Percentiles rank a stretch among this genome's conserved stretches.
phyloP scores from a whole-genome alignment of 2,113 vertebrate genomes.

The Engraulis encrasicolus region DNA sequence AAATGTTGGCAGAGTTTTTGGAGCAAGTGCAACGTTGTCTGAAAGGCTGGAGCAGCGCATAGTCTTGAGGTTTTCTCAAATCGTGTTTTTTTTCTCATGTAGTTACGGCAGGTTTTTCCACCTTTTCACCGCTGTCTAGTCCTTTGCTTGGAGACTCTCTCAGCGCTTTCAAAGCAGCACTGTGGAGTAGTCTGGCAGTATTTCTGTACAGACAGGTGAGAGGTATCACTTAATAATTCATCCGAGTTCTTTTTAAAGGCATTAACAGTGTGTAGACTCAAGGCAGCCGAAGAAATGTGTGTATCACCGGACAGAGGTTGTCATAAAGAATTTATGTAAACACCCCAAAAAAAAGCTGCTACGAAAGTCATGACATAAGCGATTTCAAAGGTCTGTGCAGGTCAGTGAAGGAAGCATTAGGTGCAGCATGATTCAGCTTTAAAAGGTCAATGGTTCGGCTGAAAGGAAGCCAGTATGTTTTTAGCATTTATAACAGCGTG shows the following conservation, averaged over 20 bases:
- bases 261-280: slow-evolving; percentile 27
- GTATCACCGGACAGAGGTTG: slow-evolving; percentile 31
- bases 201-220: slow-evolving; percentile 12
- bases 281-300: slow-evolving; percentile 7
- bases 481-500: background rate
- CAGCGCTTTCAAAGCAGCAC: background rate
- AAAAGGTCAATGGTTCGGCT: background rate
- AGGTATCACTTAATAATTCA: slow-evolving; percentile 29
- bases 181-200: background rate
- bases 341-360: slow-evolving; percentile 2
- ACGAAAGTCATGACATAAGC: slow-evolving; percentile 7
- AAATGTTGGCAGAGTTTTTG: background rate
- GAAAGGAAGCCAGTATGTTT: background rate
- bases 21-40: background rate
- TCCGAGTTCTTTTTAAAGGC: slow-evolving; percentile 22
- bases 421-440: background rate
- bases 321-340: slow-evolving; percentile 35
- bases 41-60: background rate
- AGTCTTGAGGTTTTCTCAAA: background rate
- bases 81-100: background rate
- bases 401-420: background rate
- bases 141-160: background rate
- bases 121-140: background rate
- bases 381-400: background rate
- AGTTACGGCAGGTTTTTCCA: background rate